A percentile compares a stretch with the other conserved stretches of the same genome.
These are phyloP conservation scores for Grantiella picta DNA, from an alignment of 2,113 vertebrate species.

Conservation along the genomic window DNA sequence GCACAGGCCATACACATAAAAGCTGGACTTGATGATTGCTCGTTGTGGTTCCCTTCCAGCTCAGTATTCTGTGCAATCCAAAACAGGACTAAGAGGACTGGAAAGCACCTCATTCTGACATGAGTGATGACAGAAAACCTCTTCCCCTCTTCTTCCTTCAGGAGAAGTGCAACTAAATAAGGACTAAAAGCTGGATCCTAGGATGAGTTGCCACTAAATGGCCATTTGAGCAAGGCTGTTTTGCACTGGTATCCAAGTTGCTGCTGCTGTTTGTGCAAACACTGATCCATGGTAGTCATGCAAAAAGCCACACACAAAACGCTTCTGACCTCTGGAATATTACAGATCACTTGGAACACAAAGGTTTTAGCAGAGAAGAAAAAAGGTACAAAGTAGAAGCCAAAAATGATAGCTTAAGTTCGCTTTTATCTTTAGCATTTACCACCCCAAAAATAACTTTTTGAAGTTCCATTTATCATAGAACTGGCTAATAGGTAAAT, in stretches of 20 bases:
- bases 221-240: neutral
- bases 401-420: neutral
- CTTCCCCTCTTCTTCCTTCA: neutral
- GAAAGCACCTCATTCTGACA: neutral
- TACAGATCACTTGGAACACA: neutral
- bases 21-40: neutral
- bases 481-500: neutral
- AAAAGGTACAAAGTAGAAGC: neutral
- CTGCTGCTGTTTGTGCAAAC: slow-evolving; percentile 34
- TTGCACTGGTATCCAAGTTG: slow-evolving; percentile 14
- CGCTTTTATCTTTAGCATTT: neutral
- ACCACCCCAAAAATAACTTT: neutral
- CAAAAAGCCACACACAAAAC: neutral
- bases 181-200: neutral
- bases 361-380: neutral
- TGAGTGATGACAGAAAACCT: neutral
- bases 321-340: neutral
- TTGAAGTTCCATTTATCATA: neutral
- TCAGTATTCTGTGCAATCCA: neutral
- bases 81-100: neutral
- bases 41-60: neutral
- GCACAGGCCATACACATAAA: accelerated
- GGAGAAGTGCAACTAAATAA: slow-evolving; percentile 19
- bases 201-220: neutral
- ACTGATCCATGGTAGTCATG: neutral